Percentiles rank a stretch among this genome's conserved stretches.
Evolutionary conservation across 2,888 invertebrate genomes (phyloP).

Genomic region (Zeuzera pyrina): DNA sequence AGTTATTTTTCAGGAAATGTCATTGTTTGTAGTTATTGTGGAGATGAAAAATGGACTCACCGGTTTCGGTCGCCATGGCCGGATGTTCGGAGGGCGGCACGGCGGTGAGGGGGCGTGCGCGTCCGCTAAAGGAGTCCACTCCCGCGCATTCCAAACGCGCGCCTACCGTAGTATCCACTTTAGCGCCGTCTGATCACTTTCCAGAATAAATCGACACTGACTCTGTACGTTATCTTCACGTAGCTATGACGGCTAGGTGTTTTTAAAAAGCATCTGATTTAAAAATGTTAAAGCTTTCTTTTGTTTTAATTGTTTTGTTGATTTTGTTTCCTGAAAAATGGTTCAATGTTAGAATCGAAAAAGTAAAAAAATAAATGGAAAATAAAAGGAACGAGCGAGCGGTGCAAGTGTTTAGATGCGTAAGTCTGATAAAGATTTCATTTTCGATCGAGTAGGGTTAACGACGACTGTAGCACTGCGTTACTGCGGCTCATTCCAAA

Average conservation of each 20-base stretch:
- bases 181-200: constrained; percentile 42
- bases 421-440: too few relatives aligned
- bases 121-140: constrained; percentile 62
- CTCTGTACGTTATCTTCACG: too few relatives aligned
- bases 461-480: too few relatives aligned
- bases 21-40: too few relatives aligned
- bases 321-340: constrained; percentile 33
- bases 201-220: constrained; percentile 14
- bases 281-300: constrained; percentile 28
- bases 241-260: not conserved
- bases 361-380: too few relatives aligned
- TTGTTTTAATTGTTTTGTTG: constrained; percentile 28
- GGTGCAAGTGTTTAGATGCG: too few relatives aligned
- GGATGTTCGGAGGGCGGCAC: constrained; percentile 68
- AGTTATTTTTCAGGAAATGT: too few relatives aligned
- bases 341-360: not conserved
- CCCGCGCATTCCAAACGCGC: constrained; percentile 66
- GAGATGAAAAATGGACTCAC: constrained; percentile 32
- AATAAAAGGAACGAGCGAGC: too few relatives aligned
- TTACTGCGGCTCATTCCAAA: too few relatives aligned
- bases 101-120: constrained; percentile 58
- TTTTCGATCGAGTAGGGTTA: too few relatives aligned
- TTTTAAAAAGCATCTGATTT: not conserved
- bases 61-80: constrained; percentile 70
- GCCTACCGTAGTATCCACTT: constrained; percentile 59